Evolutionary conservation across 2,113 vertebrate genomes (phyloP), one percentile per base, ranked within the genome.

Genomic region (Phaethornis superciliosus): DNA sequence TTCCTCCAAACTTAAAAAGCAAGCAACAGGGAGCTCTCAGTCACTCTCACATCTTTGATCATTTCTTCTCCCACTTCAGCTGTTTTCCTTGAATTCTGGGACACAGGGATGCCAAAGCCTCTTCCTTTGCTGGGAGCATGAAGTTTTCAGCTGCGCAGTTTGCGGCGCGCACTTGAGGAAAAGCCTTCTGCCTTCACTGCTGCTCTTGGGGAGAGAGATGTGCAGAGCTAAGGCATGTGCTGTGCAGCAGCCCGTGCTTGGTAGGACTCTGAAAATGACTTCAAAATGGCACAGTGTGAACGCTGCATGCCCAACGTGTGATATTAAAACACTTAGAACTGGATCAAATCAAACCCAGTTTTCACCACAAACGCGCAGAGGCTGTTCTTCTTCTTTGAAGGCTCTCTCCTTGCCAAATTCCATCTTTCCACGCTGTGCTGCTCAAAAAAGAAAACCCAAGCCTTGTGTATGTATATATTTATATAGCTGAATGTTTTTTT

Each of bases 261-360:
- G 80, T 90, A 89, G 77, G 94, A 69, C 86, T 90, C 89, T 0
- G 77, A 96, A 90, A 96, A 94, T 90, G 82, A 75, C 83, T 96
- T 94, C 86, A 94, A 60, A 96, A 95, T 94, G 91, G 78, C 91
- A 96, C 94, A 92, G 94, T 94, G 90, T 96, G 96, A 96, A 95
- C 0, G 0, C 93, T 92, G 89, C 86, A 86, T 90, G 92, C 89
- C 94, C 89, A 35, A 94, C 2, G 46, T 95, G 94, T 89, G 94
- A 94, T 94, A 95, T 84, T 93, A 84, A 94, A 96, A 94, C 93
- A 86, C 88, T 93, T 62, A 89, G 56, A 94, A 94, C 95, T 89
- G 78, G 77, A 94, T 93, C 81, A 93, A 96, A 96, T 96, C 93
- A 95, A 94, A 85, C 86, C 83, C 86, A 87, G 91, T 95, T 96